Evolutionary conservation across 2,797 vertebrate genomes (phyloP), one percentile per base, ranked within the genome.

Genomic region (Coccyzus lansbergi): DNA sequence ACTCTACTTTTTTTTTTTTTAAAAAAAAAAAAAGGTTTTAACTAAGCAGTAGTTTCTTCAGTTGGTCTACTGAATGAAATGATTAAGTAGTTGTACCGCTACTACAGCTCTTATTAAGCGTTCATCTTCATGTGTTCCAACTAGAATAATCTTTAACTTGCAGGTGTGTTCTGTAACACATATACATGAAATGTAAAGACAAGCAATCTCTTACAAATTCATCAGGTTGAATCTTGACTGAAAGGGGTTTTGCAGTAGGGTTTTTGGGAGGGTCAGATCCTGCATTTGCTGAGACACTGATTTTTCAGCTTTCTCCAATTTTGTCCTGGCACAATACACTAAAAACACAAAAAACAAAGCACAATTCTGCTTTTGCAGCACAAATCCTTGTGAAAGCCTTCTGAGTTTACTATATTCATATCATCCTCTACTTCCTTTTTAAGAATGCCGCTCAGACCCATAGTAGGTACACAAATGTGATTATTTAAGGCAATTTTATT

Each of bases 401-500:
- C 31, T 2, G 4, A 58, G 28, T 49, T 36, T n/a, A 15, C 33
- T 31, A 10, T 12, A 53, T 13, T 65, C 68, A 31, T 9, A 25
- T 53, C 56, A 22, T 53, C 13, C 31, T 52, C 55, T 62, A 28
- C 44, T 64, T n/a, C 33, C 42, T 20, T 83, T 69, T 44, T 36
- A 7, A 80, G n/a, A 56, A 20, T 31, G 38, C 51, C 60, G 69
- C 59, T 29, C 51, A 86, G 40, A 15, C 31, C 38, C 21, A 20
- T 0, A 40, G 42, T 4, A 78, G 40, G 13, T 19, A 82, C 21
- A 85, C 4, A 40, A 55, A n/a, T 0, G 0, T 17, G 10, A 59
- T 59, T 59, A 60, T 59, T 71, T 72, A 78, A 38, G 40, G 15
- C 15, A 21, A 48, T 22, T 59, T 62, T 31, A 82, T 64, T 81